Evolutionary conservation across 2,888 invertebrate species (phyloP).

Genomic region (Polietes domitor): DNA sequence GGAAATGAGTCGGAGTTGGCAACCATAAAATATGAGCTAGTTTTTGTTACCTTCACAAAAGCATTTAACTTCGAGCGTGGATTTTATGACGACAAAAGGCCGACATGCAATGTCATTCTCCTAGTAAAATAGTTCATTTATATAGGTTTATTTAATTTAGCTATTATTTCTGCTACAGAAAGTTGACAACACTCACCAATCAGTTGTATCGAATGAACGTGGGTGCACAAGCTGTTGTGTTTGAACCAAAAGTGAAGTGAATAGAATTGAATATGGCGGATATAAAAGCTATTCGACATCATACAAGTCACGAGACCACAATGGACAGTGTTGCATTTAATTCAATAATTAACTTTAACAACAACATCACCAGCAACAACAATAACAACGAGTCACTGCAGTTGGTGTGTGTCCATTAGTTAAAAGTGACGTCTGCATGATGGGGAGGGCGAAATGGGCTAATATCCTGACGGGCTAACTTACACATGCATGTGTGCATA

Average conservation of each 20-base stretch:
- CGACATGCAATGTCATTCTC: too few relatives aligned
- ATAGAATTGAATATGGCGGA: constrained; percentile 51
- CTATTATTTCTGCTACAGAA: neutral
- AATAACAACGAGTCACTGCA: neutral
- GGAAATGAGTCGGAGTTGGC: too few relatives aligned
- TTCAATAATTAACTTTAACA: constrained; percentile 21
- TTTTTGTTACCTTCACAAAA: too few relatives aligned
- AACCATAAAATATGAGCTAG: too few relatives aligned
- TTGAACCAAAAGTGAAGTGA: neutral
- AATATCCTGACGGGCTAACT: neutral
- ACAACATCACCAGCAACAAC: neutral
- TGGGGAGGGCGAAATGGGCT: neutral
- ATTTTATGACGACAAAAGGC: too few relatives aligned
- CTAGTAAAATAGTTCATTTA: too few relatives aligned
- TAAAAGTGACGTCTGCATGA: neutral
- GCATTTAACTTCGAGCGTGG: too few relatives aligned
- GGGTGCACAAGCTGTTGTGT: neutral
- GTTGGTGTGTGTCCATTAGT: neutral
- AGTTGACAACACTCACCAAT: neutral
- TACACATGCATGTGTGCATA: neutral
- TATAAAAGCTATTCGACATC: constrained; percentile 45
- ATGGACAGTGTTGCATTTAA: constrained; percentile 44
- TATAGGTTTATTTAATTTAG: neutral
- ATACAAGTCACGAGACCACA: constrained; percentile 41
- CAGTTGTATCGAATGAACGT: neutral